Evolutionary conservation across 2,888 invertebrate genomes (phyloP).

Genomic region (Cryptophagus acutangulus): DNA sequence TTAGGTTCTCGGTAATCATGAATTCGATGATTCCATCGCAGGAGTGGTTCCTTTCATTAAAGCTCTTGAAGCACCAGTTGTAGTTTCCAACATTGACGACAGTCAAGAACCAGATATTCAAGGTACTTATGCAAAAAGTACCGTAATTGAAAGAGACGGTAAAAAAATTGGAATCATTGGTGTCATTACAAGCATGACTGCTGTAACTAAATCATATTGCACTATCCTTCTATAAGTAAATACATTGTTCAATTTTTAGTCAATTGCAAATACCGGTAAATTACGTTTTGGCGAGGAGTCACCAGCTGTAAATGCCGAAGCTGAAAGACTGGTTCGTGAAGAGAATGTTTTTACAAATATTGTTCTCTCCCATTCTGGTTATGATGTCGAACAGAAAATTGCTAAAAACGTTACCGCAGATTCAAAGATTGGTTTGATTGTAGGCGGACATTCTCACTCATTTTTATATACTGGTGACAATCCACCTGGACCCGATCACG

Average conservation of each 20-base stretch:
- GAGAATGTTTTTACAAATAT: constrained; percentile 72
- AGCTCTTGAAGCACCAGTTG: constrained; percentile 58
- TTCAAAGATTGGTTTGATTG: constrained; percentile 67
- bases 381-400: constrained; percentile 62
- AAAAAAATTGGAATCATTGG: constrained; percentile 75
- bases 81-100: constrained; percentile 73
- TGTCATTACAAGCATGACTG: constrained; percentile 63
- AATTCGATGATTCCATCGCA: constrained; percentile 72
- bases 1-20: constrained; percentile 81
- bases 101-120: constrained; percentile 60
- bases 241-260: no score
- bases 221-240: constrained; percentile 10
- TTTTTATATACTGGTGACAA: constrained; percentile 61
- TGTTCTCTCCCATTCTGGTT: constrained; percentile 77
- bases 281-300: constrained; percentile 68
- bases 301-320: constrained; percentile 62
- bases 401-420: constrained; percentile 58
- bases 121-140: constrained; percentile 59
- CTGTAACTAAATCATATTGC: constrained; percentile 48
- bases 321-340: constrained; percentile 54
- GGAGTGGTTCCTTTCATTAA: constrained; percentile 69
- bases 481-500: constrained; percentile 51
- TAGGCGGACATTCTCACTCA: constrained; percentile 82
- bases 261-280: constrained; percentile 60
- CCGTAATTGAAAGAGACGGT: constrained; percentile 57